Base-by-base conservation (phyloP, 2,888 invertebrate species). In the Phlogophora meticulosa region DNA sequence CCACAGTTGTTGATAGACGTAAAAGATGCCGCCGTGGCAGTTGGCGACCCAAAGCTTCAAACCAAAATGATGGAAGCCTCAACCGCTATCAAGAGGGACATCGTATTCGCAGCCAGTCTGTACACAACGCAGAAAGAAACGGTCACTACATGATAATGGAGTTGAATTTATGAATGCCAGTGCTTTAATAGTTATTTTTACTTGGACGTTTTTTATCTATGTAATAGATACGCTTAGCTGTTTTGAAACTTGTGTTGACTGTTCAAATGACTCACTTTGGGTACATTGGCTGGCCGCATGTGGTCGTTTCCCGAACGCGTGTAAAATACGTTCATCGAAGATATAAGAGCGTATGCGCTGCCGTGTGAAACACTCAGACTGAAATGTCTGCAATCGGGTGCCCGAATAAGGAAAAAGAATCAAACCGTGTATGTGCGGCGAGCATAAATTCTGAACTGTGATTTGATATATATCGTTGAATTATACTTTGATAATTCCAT, bases 31-130 rank as follows among this genome's bases (percentile, higher is more conserved):
- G 99, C 99, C 0, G 96, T 98, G 71, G 97, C 98, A 38, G 98
- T 99, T 70, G 99, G 99, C 0, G 98, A 99, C 92, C 98, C 99
- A 0, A 97, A 97, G 13, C 95, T 99, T 4, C 97, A 98, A 86
- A 97, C 97, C 73, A 99, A 99, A 95, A 99, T 99, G 98, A 98
- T 99, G 91, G 98, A 98, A 90, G 98, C 99, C 0, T 98, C 98
- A 0, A 97, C 97, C 3, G 97, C 98, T 48, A 99, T 99, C 76
- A 99, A 99, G 91, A 96, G 99, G 68, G 99, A 99, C 91, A 99
- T 99, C 85, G 99, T 99, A 0, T 99, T 99, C 90, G 98, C 99
- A 24, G 99, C 99, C 36, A 99, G 99, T 92, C 96, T 99, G 49
- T 99, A 99, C 88, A 99, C 98, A 4, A 93, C 94, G 0, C 92